These are phyloP conservation scores for Gila orcuttii DNA, from an alignment of 2,113 vertebrate genomes.

Conservation along the genomic window DNA sequence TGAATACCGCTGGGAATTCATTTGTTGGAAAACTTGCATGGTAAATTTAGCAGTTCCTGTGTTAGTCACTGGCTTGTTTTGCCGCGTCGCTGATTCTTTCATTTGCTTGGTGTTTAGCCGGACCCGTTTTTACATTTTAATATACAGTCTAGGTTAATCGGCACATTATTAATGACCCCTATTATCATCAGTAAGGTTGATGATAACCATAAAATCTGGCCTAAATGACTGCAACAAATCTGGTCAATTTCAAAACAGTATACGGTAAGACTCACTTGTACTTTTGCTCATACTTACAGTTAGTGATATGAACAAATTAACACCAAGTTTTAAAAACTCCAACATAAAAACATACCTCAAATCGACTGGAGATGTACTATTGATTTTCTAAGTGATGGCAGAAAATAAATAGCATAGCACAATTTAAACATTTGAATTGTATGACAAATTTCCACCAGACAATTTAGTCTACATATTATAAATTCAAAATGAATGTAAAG, in stretches of 20 bases:
- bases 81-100: slow-evolving; percentile 46
- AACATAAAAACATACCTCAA: background rate
- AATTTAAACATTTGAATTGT: no score
- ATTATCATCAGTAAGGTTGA: slow-evolving; percentile 8
- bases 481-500: no score
- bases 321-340: background rate
- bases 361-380: no score
- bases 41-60: slow-evolving; percentile 69
- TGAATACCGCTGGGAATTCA: slow-evolving; percentile 66
- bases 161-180: background rate
- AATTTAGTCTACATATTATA: no score
- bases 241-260: background rate
- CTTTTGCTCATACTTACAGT: background rate
- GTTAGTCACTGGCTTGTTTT: slow-evolving; percentile 61
- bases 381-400: no score
- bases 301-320: background rate
- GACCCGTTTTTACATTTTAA: slow-evolving; percentile 32
- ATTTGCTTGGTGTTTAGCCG: slow-evolving; percentile 30
- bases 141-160: slow-evolving; percentile 5
- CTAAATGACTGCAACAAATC: background rate
- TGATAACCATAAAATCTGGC: background rate
- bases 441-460: no score
- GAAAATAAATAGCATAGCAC: no score
- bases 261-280: background rate
- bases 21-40: slow-evolving; percentile 65